These are phyloP conservation scores for Hippopotamus amphibius DNA, from an alignment of 2,113 vertebrate genomes.

Conservation along the genomic window DNA sequence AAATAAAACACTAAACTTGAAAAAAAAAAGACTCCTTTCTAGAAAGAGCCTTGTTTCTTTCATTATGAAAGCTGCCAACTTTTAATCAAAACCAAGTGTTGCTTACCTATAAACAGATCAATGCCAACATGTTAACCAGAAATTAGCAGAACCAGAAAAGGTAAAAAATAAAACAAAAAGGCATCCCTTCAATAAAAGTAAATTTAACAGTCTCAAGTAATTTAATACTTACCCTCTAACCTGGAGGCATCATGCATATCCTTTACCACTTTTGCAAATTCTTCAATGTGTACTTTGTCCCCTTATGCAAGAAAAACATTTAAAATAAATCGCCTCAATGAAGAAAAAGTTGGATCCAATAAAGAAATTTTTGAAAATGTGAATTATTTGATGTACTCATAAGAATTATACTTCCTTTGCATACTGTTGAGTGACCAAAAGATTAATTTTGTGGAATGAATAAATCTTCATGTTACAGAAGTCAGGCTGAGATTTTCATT, in stretches of 20 bases:
- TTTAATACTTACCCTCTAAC: constrained; percentile 32
- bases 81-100: constrained; percentile 47
- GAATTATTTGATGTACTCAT: not conserved
- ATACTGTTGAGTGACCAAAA: not conserved
- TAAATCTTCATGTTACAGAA: not conserved
- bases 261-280: constrained; percentile 58
- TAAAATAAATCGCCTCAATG: not conserved
- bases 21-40: too few species aligned
- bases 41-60: not conserved
- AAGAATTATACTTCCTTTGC: constrained; percentile 7
- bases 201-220: not conserved
- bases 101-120: not conserved
- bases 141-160: constrained; percentile 19
- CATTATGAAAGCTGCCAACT: not conserved
- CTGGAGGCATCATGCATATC: constrained; percentile 7
- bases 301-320: constrained; percentile 46
- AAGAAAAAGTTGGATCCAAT: constrained; percentile 29
- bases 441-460: constrained; percentile 13
- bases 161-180: not conserved
- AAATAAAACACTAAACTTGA: too few species aligned
- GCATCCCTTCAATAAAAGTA: not conserved
- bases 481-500: not conserved
- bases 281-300: constrained; percentile 60
- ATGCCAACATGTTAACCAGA: constrained; percentile 17
- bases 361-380: not conserved